Base-by-base conservation (phyloP, 2,888 invertebrate genomes). In the Brachyptera risi region DNA sequence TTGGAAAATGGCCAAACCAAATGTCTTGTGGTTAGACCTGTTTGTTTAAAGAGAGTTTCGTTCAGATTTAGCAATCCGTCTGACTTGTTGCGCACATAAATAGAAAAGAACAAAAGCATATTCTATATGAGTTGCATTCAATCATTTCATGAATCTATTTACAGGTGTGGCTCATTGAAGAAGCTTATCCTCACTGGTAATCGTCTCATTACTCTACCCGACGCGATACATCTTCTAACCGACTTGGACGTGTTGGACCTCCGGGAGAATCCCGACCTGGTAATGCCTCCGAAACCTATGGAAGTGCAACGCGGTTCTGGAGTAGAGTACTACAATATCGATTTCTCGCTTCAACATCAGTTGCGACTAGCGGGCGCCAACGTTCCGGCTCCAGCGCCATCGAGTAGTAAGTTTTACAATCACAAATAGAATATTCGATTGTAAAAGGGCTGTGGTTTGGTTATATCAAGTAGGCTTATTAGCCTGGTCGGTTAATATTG, bases 281-380 rank as follows among this genome's bases (percentile, higher is more conserved):
- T 96, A 63, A 96, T 99, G 95, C 99, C 99, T 0, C 94, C 94
- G 2, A 97, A 97, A 76, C 98, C 98, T 0, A 86, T 85, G 15
- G 88, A 93, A 73, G 79, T 85, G 26, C 83, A 87, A 68, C 81
- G 86, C 64, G 89, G 91, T 1, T 81, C 90, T 40, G 93, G 92
- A 0, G 76, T 93, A 54, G 92, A 92, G 73, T 99, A 91, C 77
- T 99, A 99, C 75, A 99, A 99, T 72, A 96, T 99, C 61, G 99
- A 99, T 79, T 99, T 99, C 79, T 96, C 97, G 0, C 79, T 99
- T 65, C 94, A 95, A 79, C 90, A 95, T 69, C 99, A 99, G 75
- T 77, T 99, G 59, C 82, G 92, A 66, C 76, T 95, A 66, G 96
- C 96, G 19, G 96, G 96, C 0, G 96, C 96, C 0, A 87, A 87